A percentile compares a stretch with the other conserved stretches of the same genome.
These are phyloP conservation scores for Heliornis fulica DNA, from an alignment of 2,113 vertebrate genomes.

Conservation along the genomic window DNA sequence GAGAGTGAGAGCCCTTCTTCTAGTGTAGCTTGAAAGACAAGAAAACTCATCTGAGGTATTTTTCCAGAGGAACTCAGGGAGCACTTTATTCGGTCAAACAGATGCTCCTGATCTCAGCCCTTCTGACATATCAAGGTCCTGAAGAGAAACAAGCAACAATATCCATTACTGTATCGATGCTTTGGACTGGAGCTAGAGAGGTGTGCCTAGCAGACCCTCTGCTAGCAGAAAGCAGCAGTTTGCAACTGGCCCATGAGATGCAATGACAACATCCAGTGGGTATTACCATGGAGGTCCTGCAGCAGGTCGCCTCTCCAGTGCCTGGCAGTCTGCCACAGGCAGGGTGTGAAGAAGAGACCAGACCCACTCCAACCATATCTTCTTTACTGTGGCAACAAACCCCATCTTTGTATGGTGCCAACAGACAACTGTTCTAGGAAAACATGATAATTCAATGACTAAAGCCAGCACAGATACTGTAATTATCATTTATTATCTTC, in stretches of 20 bases:
- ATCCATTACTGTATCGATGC: not conserved
- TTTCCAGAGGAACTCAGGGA: not conserved
- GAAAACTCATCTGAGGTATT: rapidly evolving
- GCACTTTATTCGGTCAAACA: not conserved
- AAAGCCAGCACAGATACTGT: not conserved
- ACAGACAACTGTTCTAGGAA: not conserved
- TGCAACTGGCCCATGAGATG: rapidly evolving
- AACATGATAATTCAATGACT: not conserved
- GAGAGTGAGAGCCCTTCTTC: not conserved
- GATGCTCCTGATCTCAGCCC: not conserved
- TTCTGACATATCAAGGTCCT: not conserved
- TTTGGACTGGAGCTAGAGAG: rapidly evolving
- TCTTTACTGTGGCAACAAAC: not conserved
- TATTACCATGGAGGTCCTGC: not conserved
- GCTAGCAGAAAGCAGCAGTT: not conserved
- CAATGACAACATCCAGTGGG: rapidly evolving
- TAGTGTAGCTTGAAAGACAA: not conserved
- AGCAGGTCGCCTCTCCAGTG: not conserved
- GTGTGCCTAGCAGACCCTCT: rapidly evolving
- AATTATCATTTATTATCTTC: not conserved
- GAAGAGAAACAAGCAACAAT: not conserved
- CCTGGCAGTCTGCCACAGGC: not conserved
- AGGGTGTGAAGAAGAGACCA: not conserved
- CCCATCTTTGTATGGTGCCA: not conserved
- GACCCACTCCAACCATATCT: not conserved